These are phyloP conservation scores for Bos indicus DNA, from an alignment of 2,113 vertebrate species.

Conservation along the genomic window DNA sequence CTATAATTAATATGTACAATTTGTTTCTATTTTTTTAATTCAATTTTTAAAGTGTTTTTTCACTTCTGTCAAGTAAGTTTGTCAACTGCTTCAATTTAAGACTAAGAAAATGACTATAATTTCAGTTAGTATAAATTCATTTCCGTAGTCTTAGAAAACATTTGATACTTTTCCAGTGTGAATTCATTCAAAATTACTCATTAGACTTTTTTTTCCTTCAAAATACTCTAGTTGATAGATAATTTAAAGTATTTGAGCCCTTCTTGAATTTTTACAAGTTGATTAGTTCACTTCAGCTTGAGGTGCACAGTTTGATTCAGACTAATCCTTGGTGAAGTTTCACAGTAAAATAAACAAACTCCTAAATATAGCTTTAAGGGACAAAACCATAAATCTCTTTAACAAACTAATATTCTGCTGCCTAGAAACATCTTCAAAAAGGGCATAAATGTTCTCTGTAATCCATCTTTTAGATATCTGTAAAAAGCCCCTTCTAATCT, in stretches of 20 bases:
- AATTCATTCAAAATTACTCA: conserved; percentile 1
- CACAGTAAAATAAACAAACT: background rate
- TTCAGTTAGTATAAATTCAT: background rate
- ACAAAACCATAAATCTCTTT: background rate
- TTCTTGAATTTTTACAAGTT: background rate
- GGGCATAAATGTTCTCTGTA: background rate
- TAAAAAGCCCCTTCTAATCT: background rate
- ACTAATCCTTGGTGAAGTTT: background rate
- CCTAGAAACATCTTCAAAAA: background rate
- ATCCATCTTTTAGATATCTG: background rate
- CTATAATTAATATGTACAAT: background rate
- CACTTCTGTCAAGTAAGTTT: background rate
- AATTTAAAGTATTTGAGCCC: background rate
- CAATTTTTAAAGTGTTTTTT: background rate
- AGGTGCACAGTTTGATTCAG: background rate
- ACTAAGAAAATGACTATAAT: background rate
- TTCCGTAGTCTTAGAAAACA: background rate
- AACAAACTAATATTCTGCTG: background rate
- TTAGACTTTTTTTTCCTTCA: background rate
- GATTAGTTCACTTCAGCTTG: background rate
- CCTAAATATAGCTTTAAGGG: background rate
- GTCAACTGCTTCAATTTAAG: background rate
- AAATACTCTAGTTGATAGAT: background rate
- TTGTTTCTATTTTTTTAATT: background rate
- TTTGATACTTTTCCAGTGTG: background rate